A percentile compares a stretch with the other conserved stretches of the same genome.
These are phyloP conservation scores for Antrozous pallidus DNA, from an alignment of 2,797 vertebrate genomes.

Conservation along the genomic window DNA sequence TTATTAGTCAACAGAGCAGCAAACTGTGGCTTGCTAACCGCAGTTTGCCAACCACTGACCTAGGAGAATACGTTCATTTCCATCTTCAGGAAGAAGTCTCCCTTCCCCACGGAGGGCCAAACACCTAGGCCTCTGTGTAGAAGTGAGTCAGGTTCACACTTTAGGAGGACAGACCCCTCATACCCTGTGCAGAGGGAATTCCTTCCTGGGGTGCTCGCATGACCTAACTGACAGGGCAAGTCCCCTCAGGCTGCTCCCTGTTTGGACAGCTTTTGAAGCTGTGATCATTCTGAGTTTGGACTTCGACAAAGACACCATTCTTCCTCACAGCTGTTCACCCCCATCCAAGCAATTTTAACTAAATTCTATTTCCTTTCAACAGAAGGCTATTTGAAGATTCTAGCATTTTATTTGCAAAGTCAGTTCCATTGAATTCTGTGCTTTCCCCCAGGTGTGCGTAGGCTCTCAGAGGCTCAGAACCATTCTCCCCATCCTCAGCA, in stretches of 20 bases:
- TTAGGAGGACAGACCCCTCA: neutral
- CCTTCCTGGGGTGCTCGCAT: neutral
- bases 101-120: neutral
- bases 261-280: slow-evolving; percentile 41
- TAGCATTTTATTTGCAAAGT: slow-evolving; percentile 43
- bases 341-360: slow-evolving; percentile 43
- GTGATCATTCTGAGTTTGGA: slow-evolving; percentile 18
- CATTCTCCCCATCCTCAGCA: neutral
- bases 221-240: neutral
- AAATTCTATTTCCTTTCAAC: slow-evolving; percentile 46
- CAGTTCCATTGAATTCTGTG: neutral
- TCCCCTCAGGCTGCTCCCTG: neutral
- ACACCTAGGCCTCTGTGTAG: neutral
- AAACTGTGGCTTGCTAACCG: too few species aligned
- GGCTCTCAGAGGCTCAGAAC: neutral
- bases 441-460: neutral
- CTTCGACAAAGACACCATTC: slow-evolving; percentile 67
- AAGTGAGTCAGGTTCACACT: neutral
- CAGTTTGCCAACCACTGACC: too few species aligned
- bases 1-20: too few species aligned
- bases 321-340: slow-evolving; percentile 37
- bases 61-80: neutral
- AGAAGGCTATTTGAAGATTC: slow-evolving; percentile 55
- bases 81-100: neutral
- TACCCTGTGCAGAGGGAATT: neutral